Base-by-base conservation (phyloP, 2,113 vertebrate species). In the Gila orcuttii region DNA sequence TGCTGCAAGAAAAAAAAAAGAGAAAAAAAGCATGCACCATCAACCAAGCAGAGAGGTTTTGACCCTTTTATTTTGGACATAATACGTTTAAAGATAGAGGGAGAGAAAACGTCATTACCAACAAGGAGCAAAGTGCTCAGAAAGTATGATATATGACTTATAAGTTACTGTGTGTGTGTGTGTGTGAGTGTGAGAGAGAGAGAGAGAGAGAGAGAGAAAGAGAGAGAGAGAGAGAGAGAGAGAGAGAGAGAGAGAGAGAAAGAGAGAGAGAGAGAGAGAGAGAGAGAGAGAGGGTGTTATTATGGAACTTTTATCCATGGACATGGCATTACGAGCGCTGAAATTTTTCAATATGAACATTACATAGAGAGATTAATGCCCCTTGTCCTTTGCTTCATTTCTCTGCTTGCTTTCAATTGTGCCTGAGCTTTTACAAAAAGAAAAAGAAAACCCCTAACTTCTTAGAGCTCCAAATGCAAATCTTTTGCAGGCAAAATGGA, bases 371-470 rank as follows among this genome's bases (percentile, higher is more conserved):
- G 79, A 81, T 81, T 81, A 81, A 81, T 81, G 79, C 15, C 39
- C 7, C 79, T 64, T 62, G 33, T 78, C 75, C 17, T 78, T 52
- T 36, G 75, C 31, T 59, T 59, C 76, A 15, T 57, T 57, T n/a
- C 36, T 79, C n/a, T 47, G 25, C 59, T 66, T 66, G 21, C 79
- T 66, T 62, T 81, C 80, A 50, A 69, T 82, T 82, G 60, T 69
- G 80, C 50, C 45, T 47, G 10, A 82, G 45, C 64, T 33, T 33
- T 69, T 3, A 36, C 19, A 23, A 82, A 52, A 55, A 47, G 13
- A 45, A 39, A 74, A 74, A 47, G 47, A 75, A 81, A 66, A 66
- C 31, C n/a, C 39, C n/a, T 39, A 52, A 80, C 11, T 42, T 80
- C 21, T 25, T 12, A 39, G 25, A 31, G n/a, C 64, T 81, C 62